These are phyloP conservation scores for Drosophila peninsularis DNA, from an alignment of 2,888 invertebrate species.

Conservation along the genomic window DNA sequence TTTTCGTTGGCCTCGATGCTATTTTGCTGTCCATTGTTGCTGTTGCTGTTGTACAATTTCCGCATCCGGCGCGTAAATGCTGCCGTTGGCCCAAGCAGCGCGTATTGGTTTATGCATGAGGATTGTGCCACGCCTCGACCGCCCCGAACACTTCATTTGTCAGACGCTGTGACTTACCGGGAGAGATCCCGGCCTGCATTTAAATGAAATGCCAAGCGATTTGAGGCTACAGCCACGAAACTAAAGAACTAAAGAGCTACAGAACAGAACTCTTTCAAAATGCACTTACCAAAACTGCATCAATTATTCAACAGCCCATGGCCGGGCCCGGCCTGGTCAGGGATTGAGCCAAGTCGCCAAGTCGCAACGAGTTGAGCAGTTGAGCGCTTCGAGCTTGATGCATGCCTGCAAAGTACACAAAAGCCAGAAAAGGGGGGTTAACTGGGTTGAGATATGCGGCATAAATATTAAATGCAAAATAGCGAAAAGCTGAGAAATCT, in stretches of 20 bases:
- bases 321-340: constrained; percentile 73
- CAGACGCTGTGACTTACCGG: constrained; percentile 64
- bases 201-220: constrained; percentile 70
- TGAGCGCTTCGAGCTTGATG: constrained; percentile 66
- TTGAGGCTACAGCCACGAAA: constrained; percentile 41
- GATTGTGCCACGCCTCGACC: constrained; percentile 40
- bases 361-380: constrained; percentile 76
- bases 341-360: constrained; percentile 74
- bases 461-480: constrained; percentile 80
- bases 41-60: constrained; percentile 76
- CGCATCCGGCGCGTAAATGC: constrained; percentile 77
- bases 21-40: constrained; percentile 79
- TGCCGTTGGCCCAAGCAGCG: constrained; percentile 47
- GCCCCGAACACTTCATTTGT: constrained; percentile 75
- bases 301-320: constrained; percentile 78
- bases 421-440: constrained; percentile 16
- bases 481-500: constrained; percentile 63
- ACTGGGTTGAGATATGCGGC: constrained; percentile 47
- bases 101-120: constrained; percentile 80
- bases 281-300: constrained; percentile 81
- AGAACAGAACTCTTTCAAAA: constrained; percentile 63
- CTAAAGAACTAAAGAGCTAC: constrained; percentile 34
- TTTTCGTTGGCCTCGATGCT: constrained; percentile 63
- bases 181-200: constrained; percentile 57
- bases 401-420: constrained; percentile 73